A percentile compares a stretch with the other conserved stretches of the same genome.
phyloP scores from a whole-genome alignment of 2,797 vertebrate species.

The Leucoraja ocellata region DNA sequence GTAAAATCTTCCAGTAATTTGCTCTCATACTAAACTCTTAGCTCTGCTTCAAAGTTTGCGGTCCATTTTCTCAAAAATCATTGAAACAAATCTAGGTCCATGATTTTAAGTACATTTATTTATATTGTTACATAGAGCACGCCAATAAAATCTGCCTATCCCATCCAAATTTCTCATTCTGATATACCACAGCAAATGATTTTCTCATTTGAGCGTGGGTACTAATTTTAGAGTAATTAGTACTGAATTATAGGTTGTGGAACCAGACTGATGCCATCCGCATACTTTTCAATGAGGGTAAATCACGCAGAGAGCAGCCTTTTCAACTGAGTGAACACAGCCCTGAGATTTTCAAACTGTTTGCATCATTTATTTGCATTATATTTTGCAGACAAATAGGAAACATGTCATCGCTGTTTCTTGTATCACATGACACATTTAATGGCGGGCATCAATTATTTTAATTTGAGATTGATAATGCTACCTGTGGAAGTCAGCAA shows the following conservation, averaged over 20 bases:
- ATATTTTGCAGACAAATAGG: neutral
- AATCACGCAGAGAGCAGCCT: neutral
- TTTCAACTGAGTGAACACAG: neutral
- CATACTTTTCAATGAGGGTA: neutral
- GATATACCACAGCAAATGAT: neutral
- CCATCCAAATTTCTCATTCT: neutral
- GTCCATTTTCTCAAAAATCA: neutral
- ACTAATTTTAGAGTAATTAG: neutral
- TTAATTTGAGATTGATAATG: neutral
- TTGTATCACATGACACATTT: neutral
- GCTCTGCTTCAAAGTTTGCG: neutral
- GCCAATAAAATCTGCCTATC: neutral
- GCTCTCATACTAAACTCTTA: neutral
- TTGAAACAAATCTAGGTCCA: neutral
- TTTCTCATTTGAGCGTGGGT: neutral
- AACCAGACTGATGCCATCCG: neutral
- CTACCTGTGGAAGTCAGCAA: neutral
- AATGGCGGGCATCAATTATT: neutral
- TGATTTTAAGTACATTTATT: neutral
- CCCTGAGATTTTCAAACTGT: constrained; percentile 12
- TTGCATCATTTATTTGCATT: constrained; percentile 10
- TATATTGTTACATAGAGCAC: neutral
- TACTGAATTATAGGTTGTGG: neutral
- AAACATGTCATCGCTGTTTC: neutral
- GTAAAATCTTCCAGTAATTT: neutral